These are phyloP conservation scores for Leptinotarsa defecta DNA, from an alignment of 1,140 invertebrate species.

Conservation along the genomic window DNA sequence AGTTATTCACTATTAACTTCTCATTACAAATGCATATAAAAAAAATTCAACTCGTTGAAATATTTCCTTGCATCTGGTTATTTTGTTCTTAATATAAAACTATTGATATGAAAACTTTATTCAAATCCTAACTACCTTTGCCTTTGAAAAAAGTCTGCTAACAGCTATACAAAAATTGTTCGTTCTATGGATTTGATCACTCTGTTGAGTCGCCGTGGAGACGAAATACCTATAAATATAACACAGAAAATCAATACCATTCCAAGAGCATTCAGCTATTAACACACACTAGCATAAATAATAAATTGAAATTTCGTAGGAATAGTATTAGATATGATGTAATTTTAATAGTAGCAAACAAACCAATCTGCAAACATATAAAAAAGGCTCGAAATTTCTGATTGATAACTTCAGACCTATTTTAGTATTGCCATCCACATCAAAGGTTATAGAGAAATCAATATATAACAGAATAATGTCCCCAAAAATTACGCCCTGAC, in stretches of 20 bases:
- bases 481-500: no score
- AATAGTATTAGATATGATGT: no score
- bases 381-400: no score
- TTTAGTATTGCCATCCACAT: no score
- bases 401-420: no score
- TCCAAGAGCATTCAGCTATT: neutral
- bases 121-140: constrained; percentile 13
- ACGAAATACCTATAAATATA: neutral
- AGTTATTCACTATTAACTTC: neutral
- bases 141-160: neutral
- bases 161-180: neutral
- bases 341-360: no score
- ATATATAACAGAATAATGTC: no score
- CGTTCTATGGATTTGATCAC: neutral
- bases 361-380: no score
- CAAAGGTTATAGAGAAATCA: no score
- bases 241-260: neutral
- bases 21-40: neutral
- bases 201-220: neutral
- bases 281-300: neutral
- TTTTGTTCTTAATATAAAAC: constrained; percentile 10
- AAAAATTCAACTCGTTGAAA: constrained; percentile 15
- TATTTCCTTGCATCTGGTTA: constrained; percentile 9
- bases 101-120: neutral
- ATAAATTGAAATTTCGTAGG: neutral